A percentile compares a stretch with the other conserved stretches of the same genome.
These are phyloP conservation scores for Adelges cooleyi DNA, from an alignment of 1,140 invertebrate genomes.

Conservation along the genomic window DNA sequence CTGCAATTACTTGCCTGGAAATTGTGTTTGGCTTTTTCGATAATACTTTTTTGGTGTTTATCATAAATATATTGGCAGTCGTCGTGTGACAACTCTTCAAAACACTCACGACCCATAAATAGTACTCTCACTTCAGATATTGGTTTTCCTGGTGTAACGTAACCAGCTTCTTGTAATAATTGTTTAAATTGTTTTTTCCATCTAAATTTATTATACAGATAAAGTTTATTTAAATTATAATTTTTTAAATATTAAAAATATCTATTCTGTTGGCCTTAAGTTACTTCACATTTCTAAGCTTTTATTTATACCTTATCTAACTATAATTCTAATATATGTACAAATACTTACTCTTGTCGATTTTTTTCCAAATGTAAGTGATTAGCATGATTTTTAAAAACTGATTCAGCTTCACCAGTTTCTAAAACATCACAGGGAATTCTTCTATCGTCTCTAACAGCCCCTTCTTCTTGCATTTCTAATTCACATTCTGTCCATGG, in stretches of 20 bases:
- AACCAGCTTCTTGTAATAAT: slow-evolving; percentile 84
- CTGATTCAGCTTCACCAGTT: slow-evolving; percentile 77
- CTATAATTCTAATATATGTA: no score
- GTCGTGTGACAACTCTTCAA: slow-evolving; percentile 76
- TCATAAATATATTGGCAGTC: slow-evolving; percentile 91
- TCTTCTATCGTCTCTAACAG: slow-evolving; percentile 46
- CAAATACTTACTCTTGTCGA: slow-evolving; percentile 74
- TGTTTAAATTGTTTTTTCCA: slow-evolving; percentile 89
- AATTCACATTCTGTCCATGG: slow-evolving; percentile 69
- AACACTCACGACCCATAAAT: slow-evolving; percentile 91
- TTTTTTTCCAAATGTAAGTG: slow-evolving; percentile 80
- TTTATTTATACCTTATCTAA: no score
- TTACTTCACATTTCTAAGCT: no score
- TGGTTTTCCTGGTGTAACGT: slow-evolving; percentile 85
- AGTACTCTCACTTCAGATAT: slow-evolving; percentile 83
- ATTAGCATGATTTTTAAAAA: slow-evolving; percentile 83
- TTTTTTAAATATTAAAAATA: not conserved
- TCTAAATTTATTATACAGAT: slow-evolving; percentile 43
- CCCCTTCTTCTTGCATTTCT: slow-evolving; percentile 44
- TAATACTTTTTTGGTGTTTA: slow-evolving; percentile 83
- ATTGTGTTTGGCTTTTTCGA: slow-evolving; percentile 81
- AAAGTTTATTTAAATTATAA: not conserved
- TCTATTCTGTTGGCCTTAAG: slow-evolving; percentile 6
- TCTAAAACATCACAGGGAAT: slow-evolving; percentile 87
- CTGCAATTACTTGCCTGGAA: slow-evolving; percentile 51